Evolutionary conservation across 1,140 invertebrate species (phyloP).

Genomic region (Andricus grossulariae): DNA sequence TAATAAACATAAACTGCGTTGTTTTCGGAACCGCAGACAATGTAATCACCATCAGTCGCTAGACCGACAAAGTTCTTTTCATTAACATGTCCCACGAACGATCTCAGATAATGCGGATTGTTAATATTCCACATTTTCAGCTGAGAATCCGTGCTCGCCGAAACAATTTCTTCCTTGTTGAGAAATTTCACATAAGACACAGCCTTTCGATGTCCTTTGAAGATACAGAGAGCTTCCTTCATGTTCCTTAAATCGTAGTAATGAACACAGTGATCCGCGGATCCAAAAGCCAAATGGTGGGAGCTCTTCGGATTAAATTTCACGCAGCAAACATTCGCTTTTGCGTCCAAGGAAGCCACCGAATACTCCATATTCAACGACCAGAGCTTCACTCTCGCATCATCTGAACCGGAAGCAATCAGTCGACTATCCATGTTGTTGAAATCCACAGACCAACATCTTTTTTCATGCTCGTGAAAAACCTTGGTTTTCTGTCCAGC

Average conservation of each 20-base stretch:
- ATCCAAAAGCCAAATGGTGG: constrained; percentile 93
- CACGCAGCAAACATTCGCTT: constrained; percentile 97
- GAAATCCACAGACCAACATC: constrained; percentile 98
- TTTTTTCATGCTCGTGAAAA: constrained; percentile 95
- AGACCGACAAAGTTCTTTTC: constrained; percentile 98
- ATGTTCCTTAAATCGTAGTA: constrained; percentile 95
- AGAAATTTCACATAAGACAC: constrained; percentile 98
- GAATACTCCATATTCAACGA: constrained; percentile 92
- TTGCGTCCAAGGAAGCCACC: constrained; percentile 90
- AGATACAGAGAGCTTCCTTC: constrained; percentile 88
- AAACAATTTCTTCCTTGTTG: constrained; percentile 92
- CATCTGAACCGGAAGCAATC: constrained; percentile 96
- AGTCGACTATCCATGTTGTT: constrained; percentile 93
- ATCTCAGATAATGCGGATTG: constrained; percentile 86
- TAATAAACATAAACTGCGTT: constrained; percentile 97
- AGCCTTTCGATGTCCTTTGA: constrained; percentile 95
- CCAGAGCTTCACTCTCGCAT: constrained; percentile 96
- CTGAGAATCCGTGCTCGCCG: constrained; percentile 96
- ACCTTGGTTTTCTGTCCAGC: constrained; percentile 85
- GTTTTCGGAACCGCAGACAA: constrained; percentile 97
- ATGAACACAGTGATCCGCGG: constrained; percentile 97
- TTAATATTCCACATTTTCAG: constrained; percentile 95
- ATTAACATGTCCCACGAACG: constrained; percentile 95
- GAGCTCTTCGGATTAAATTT: constrained; percentile 95
- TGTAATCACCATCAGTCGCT: constrained; percentile 95